Evolutionary conservation across 2,888 invertebrate species (phyloP), one percentile per base, ranked within the genome.

Genomic region (Leucophora obtusa): DNA sequence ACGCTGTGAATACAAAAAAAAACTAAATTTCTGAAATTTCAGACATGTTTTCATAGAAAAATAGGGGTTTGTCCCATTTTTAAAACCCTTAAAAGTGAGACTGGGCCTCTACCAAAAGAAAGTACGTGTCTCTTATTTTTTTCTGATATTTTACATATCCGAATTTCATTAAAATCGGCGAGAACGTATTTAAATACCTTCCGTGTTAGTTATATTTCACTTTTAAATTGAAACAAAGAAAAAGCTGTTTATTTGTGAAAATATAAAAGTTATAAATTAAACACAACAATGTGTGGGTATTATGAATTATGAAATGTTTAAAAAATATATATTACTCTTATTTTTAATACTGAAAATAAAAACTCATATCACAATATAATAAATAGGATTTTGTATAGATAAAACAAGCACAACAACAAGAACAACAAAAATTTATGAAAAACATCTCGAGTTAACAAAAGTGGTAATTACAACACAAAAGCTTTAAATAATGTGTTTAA

Each of bases 401-500:
- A 47, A 47, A 47, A 11, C 1, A 38, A 38, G 11, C 11, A 14
- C 43, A 28, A 28, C 28, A 28, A 28, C 24, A 24, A 5, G 2
- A 24, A 24, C 28, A 7, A 6, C 4, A 47, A n/a, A 47, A 47
- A 28, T 28, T 3, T 47, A 47, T n/a, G 43, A 47, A 47, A n/a
- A 47, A 47, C n/a, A 47, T 47, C 43, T 47, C 43, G n/a, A 47
- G 43, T 47, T 47, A 47, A 56, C 24, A 58, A 70, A 56, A 24
- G 51, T 28, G 9, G 5, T 74, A 68, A 69, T 70, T 70, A 58
- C 59, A 53, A 28, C 33, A 76, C 38, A 33, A 33, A 58, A 51
- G 15, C 58, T 58, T 18, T 63, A 15, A 70, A 53, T 70, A 76
- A 76, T 76, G 69, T 24, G 63, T 10, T 65, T 50, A n/a, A n/a